phyloP scores from a whole-genome alignment of 2,113 vertebrate species.

The Paradisaea rubra region DNA sequence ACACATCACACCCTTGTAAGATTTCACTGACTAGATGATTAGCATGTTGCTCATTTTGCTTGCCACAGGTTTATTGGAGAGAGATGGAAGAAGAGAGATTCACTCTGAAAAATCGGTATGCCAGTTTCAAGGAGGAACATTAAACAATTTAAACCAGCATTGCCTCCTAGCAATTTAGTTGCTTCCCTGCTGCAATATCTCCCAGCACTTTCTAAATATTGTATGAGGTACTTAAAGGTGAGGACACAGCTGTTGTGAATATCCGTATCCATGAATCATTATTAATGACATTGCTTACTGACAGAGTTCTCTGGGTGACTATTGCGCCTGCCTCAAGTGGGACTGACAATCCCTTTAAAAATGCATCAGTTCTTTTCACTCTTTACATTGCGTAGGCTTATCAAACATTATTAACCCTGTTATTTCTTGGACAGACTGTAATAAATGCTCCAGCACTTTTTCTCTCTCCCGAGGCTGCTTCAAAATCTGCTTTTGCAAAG shows the following conservation, averaged over 20 bases:
- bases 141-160: constrained; percentile 53
- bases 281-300: constrained; percentile 61
- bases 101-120: constrained; percentile 11
- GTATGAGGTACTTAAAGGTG: constrained; percentile 71
- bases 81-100: neutral
- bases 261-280: constrained; percentile 70
- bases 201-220: constrained; percentile 70
- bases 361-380: constrained; percentile 65
- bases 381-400: constrained; percentile 53
- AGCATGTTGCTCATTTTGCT: constrained; percentile 12
- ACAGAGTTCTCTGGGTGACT: constrained; percentile 62
- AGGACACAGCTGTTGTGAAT: constrained; percentile 69
- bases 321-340: constrained; percentile 30
- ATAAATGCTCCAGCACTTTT: constrained; percentile 49
- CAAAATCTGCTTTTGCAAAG: constrained; percentile 40
- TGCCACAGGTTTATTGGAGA: neutral
- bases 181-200: constrained; percentile 65
- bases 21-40: neutral
- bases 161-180: constrained; percentile 65
- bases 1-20: neutral
- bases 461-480: constrained; percentile 18
- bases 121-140: constrained; percentile 45
- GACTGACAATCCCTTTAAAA: constrained; percentile 68
- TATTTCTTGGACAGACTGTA: constrained; percentile 51
- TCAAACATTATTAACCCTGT: constrained; percentile 68